phyloP scores from a whole-genome alignment of 1,140 invertebrate species.

The Pseudomyrmex concolor region DNA sequence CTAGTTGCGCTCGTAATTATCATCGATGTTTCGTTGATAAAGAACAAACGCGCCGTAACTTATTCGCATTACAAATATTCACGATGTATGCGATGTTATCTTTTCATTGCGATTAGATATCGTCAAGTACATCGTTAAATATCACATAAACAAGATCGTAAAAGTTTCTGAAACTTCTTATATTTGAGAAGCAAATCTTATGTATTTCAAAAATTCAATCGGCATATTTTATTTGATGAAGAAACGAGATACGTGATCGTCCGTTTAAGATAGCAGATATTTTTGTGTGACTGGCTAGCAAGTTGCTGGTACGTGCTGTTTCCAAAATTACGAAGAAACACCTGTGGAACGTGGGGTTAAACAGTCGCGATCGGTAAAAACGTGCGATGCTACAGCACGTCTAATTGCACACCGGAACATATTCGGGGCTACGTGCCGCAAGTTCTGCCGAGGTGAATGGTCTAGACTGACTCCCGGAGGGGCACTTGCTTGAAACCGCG shows the following conservation, averaged over 20 bases:
- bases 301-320: no score
- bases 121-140: slow-evolving; percentile 14
- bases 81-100: slow-evolving; percentile 5
- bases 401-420: slow-evolving; percentile 65
- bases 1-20: slow-evolving; percentile 15
- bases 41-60: background rate
- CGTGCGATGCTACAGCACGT: slow-evolving; percentile 8
- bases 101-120: slow-evolving; percentile 13
- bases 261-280: no score
- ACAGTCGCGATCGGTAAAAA: slow-evolving; percentile 6
- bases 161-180: background rate
- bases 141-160: background rate
- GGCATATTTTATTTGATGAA: no score
- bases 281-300: no score
- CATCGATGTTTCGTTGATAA: background rate
- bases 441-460: slow-evolving; percentile 62
- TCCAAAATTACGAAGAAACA: background rate
- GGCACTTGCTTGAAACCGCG: slow-evolving; percentile 68
- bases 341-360: background rate
- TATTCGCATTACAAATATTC: background rate
- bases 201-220: no score
- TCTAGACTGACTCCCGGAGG: slow-evolving; percentile 65
- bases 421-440: slow-evolving; percentile 58
- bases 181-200: no score
- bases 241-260: no score